phyloP scores from a whole-genome alignment of 2,113 vertebrate genomes.

The Cottus gobio region DNA sequence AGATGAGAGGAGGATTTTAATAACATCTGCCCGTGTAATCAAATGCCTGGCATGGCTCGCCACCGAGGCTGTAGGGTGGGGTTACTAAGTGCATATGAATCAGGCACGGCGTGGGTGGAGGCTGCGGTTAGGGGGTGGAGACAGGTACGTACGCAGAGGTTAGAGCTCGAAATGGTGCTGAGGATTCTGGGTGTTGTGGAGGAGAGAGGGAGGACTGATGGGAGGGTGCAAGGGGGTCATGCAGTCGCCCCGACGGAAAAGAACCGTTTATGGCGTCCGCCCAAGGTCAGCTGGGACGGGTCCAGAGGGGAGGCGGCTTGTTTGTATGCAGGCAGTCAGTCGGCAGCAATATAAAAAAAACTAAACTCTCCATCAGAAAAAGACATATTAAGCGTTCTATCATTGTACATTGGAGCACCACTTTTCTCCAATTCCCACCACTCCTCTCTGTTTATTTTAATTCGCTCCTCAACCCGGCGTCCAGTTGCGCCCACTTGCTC shows the following conservation, averaged over 20 bases:
- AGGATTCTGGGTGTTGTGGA: slow-evolving; percentile 25
- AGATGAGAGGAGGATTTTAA: slow-evolving; percentile 65
- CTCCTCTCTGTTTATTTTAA: slow-evolving; percentile 38
- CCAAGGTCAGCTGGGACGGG: slow-evolving; percentile 84
- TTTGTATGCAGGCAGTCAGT: slow-evolving; percentile 83
- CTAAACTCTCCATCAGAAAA: slow-evolving; percentile 67
- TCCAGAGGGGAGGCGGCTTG: slow-evolving; percentile 78
- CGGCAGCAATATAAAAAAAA: slow-evolving; percentile 77
- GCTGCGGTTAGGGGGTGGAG: slow-evolving; percentile 46
- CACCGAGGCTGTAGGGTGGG: slow-evolving; percentile 53
- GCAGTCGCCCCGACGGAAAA: slow-evolving; percentile 79
- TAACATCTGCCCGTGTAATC: slow-evolving; percentile 81
- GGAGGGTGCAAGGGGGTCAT: slow-evolving; percentile 62
- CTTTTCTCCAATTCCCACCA: slow-evolving; percentile 54
- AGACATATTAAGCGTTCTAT: slow-evolving; percentile 71
- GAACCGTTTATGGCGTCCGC: slow-evolving; percentile 83
- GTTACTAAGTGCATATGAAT: slow-evolving; percentile 53
- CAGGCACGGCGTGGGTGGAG: slow-evolving; percentile 31
- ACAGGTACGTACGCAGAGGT: slow-evolving; percentile 46
- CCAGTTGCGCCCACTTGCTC: slow-evolving; percentile 53
- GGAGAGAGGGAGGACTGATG: slow-evolving; percentile 15
- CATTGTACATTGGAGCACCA: slow-evolving; percentile 45
- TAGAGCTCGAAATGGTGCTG: slow-evolving; percentile 44
- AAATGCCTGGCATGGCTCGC: slow-evolving; percentile 68
- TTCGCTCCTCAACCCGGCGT: slow-evolving; percentile 29